These are phyloP conservation scores for Ennomos quercinarius DNA, from an alignment of 2,888 invertebrate genomes.

Conservation along the genomic window DNA sequence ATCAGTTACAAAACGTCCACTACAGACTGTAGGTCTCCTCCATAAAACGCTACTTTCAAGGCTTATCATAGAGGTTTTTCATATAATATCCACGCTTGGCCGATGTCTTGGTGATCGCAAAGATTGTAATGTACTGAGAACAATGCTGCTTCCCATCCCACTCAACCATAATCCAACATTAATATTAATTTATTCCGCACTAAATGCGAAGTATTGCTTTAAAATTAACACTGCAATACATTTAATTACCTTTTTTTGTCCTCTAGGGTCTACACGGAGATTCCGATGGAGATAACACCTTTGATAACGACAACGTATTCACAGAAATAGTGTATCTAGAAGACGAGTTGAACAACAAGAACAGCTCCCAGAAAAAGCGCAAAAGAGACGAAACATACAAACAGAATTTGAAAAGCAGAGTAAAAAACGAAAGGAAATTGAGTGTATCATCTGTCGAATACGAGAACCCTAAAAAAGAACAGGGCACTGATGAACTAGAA, in stretches of 20 bases:
- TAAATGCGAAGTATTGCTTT: too few relatives aligned
- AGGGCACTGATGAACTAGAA: conserved; percentile 51
- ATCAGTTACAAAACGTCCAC: too few relatives aligned
- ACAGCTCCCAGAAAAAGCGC: conserved; percentile 7
- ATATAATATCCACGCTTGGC: too few relatives aligned
- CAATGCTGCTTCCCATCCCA: too few relatives aligned
- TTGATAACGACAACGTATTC: conserved; percentile 39
- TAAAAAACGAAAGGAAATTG: conserved; percentile 1
- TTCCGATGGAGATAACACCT: conserved; percentile 36
- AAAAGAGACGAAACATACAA: not conserved
- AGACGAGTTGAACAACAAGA: conserved; percentile 34
- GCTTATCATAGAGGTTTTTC: too few relatives aligned
- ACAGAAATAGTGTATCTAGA: conserved; percentile 61
- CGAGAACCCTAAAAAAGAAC: conserved; percentile 15
- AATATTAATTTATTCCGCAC: too few relatives aligned
- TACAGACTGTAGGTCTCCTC: too few relatives aligned
- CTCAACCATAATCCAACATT: too few relatives aligned
- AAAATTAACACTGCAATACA: too few relatives aligned
- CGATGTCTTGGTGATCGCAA: too few relatives aligned
- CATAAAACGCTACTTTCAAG: too few relatives aligned
- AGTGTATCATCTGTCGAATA: conserved; percentile 20
- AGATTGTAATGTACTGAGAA: too few relatives aligned
- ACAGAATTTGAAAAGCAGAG: not conserved
- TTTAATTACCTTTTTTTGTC: not conserved
- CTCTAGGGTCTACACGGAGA: conserved; percentile 32